These are phyloP conservation scores for Urophycis tenuis DNA, from an alignment of 2,797 vertebrate species.

Conservation along the genomic window DNA sequence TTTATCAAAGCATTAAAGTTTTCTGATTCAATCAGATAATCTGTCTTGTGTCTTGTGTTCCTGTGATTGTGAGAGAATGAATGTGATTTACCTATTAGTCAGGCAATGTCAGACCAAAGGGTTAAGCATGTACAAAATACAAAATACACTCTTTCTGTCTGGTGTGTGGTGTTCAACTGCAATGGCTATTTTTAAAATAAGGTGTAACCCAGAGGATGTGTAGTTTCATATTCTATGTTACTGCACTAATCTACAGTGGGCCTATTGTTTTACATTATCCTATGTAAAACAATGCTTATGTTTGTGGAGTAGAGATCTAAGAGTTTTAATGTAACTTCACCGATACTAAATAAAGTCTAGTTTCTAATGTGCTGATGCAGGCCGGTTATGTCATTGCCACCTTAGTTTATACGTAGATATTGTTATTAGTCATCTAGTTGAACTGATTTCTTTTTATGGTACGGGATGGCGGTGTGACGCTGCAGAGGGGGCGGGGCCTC, in stretches of 20 bases:
- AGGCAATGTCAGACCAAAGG: not conserved
- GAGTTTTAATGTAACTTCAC: too few relatives aligned
- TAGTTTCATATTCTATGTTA: not conserved
- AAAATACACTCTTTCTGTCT: not conserved
- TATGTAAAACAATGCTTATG: not conserved
- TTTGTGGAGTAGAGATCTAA: not conserved
- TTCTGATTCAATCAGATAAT: not conserved
- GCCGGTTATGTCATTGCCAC: not conserved
- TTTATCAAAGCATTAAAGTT: constrained; percentile 4
- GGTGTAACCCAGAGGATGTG: not conserved
- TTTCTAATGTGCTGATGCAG: not conserved
- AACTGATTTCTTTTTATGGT: not conserved
- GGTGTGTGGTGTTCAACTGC: not conserved
- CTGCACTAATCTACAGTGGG: too few relatives aligned
- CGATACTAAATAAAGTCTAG: not conserved
- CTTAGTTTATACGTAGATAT: not conserved
- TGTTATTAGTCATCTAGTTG: not conserved
- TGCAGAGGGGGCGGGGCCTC: constrained; percentile 3
- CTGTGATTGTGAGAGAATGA: not conserved
- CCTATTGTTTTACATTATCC: not conserved
- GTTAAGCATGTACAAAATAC: not conserved
- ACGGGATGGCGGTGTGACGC: not conserved
- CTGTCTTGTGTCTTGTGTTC: not conserved
- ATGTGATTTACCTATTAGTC: not conserved
- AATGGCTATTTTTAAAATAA: not conserved